phyloP scores from a whole-genome alignment of 2,888 invertebrate species.

The Troilus luridus region DNA sequence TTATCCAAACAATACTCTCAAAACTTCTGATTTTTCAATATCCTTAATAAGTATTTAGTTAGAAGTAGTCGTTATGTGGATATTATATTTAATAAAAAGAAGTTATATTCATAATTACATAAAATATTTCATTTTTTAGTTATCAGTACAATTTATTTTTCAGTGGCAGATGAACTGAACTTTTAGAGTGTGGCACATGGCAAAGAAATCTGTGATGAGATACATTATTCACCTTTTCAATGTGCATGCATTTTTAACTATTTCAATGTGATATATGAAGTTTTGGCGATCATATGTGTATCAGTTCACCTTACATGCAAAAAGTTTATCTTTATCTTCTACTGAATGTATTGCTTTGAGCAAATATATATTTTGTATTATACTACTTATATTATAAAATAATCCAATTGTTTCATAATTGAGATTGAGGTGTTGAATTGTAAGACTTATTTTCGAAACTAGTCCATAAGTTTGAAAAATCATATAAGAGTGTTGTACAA shows the following conservation, averaged over 20 bases:
- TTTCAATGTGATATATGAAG: not conserved
- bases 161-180: slow-evolving; percentile 63
- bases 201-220: slow-evolving; percentile 23
- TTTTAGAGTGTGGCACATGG: not conserved
- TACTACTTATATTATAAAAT: not conserved
- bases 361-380: slow-evolving; percentile 12
- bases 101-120: not conserved
- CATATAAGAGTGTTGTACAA: not conserved
- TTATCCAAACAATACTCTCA: too few species aligned
- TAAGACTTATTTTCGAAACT: slow-evolving; percentile 5
- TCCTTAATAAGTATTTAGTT: too few species aligned
- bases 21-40: too few species aligned
- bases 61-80: too few species aligned
- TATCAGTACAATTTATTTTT: slow-evolving; percentile 58
- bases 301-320: not conserved
- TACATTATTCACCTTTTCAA: slow-evolving; percentile 29
- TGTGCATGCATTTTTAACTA: slow-evolving; percentile 42
- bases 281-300: not conserved
- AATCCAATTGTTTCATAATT: not conserved
- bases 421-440: not conserved
- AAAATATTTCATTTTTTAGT: not conserved
- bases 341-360: not conserved
- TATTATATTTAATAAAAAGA: not conserved
- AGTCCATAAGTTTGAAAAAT: slow-evolving; percentile 16
- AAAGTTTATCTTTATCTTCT: not conserved